A percentile compares a stretch with the other conserved stretches of the same genome.
These are phyloP conservation scores for Arnoldichthys spilopterus DNA, from an alignment of 2,797 vertebrate species.

Conservation along the genomic window DNA sequence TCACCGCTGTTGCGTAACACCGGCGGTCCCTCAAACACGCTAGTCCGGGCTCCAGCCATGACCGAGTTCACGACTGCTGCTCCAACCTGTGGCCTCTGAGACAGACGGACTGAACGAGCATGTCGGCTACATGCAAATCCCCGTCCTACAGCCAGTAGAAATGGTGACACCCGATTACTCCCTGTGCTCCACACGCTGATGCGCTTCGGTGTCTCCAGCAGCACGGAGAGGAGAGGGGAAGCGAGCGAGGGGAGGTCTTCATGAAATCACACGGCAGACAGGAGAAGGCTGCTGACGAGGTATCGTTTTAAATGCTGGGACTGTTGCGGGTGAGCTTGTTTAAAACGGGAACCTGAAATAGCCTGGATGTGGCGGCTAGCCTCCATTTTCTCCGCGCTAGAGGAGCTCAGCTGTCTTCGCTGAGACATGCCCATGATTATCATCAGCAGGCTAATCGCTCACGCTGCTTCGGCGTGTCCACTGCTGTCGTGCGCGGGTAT, in stretches of 20 bases:
- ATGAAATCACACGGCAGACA: slow-evolving; percentile 39
- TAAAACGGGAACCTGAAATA: not conserved
- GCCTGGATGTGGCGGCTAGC: not conserved
- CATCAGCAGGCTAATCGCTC: not conserved
- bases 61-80: not conserved
- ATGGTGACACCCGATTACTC: not conserved
- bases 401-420: not conserved
- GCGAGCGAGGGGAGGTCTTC: not conserved
- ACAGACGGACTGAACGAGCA: not conserved
- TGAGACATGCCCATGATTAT: not conserved
- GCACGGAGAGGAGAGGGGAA: not conserved
- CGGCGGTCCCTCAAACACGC: too few relatives aligned
- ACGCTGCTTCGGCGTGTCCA: too few relatives aligned
- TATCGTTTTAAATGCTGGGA: slow-evolving; percentile 26
- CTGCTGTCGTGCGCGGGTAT: too few relatives aligned
- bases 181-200: slow-evolving; percentile 6
- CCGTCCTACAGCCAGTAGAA: not conserved
- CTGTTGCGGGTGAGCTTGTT: not conserved
- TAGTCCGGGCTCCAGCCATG: too few relatives aligned
- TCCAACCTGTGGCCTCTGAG: not conserved
- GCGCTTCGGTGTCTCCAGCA: not conserved
- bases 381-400: slow-evolving; percentile 49
- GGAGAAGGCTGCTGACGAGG: slow-evolving; percentile 44
- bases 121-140: not conserved
- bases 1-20: too few relatives aligned